phyloP scores from a whole-genome alignment of 2,113 vertebrate genomes.

The Strix uralensis region DNA sequence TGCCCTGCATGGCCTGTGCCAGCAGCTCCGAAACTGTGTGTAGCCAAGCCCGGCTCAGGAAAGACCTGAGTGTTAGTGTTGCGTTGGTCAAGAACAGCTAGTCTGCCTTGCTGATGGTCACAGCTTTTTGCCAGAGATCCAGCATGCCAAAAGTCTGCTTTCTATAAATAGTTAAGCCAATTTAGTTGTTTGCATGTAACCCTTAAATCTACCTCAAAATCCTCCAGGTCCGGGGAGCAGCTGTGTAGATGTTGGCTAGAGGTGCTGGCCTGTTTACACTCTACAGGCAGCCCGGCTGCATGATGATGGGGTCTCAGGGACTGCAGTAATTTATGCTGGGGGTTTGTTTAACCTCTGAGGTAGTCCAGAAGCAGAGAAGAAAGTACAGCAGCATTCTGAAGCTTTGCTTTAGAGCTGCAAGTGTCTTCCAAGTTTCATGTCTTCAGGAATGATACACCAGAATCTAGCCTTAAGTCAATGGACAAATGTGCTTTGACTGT shows the following conservation, averaged over 20 bases:
- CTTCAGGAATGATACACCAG: neutral
- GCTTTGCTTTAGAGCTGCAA: neutral
- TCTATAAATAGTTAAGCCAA: conserved; percentile 37
- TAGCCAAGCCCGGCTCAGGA: neutral
- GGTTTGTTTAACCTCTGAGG: neutral
- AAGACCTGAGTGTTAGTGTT: neutral
- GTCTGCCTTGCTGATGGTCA: neutral
- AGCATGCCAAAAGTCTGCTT: neutral
- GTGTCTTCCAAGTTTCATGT: neutral
- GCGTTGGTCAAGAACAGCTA: neutral
- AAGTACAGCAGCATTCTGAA: neutral
- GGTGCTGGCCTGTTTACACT: neutral
- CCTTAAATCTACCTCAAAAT: neutral
- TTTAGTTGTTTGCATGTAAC: conserved; percentile 34
- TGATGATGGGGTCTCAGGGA: neutral
- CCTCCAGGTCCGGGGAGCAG: neutral
- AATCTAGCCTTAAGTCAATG: neutral
- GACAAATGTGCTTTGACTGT: neutral
- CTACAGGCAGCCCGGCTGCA: neutral
- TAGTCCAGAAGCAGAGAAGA: neutral
- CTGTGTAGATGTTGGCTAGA: neutral
- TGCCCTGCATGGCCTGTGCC: neutral
- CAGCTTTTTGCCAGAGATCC: neutral
- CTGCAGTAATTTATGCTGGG: neutral
- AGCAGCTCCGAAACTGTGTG: neutral